phyloP scores from a whole-genome alignment of 2,113 vertebrate species.

The Cephalopholis sonnerati region DNA sequence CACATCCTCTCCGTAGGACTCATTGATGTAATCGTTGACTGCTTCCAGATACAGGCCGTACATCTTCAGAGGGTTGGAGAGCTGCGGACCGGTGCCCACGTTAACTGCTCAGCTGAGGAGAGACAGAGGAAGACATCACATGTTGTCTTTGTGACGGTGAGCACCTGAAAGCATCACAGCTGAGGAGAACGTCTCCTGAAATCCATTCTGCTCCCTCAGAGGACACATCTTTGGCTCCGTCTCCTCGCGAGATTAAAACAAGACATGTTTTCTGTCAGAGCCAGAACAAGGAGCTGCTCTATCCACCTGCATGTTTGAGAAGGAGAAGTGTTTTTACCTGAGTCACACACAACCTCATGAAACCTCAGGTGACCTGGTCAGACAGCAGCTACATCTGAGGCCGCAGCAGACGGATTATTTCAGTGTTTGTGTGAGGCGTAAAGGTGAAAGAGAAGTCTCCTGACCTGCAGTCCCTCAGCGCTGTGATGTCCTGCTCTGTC shows the following conservation, averaged over 20 bases:
- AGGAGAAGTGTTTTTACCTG: constrained; percentile 24
- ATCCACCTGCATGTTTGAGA: neutral
- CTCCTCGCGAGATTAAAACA: neutral
- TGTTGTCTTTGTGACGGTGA: neutral
- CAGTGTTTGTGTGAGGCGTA: neutral
- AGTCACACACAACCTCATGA: constrained; percentile 37
- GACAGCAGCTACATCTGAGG: constrained; percentile 40
- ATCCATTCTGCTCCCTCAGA: neutral
- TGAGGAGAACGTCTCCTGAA: neutral
- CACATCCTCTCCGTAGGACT: constrained; percentile 85
- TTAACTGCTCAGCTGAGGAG: constrained; percentile 61
- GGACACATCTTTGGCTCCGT: neutral
- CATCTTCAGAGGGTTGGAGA: constrained; percentile 80
- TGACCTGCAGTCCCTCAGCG: constrained; percentile 73
- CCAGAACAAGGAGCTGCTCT: neutral
- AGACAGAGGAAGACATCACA: neutral
- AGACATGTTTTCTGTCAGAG: neutral
- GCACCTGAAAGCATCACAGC: constrained; percentile 5
- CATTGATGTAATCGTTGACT: constrained; percentile 85
- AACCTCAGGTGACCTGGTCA: constrained; percentile 44
- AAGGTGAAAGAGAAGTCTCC: constrained; percentile 33
- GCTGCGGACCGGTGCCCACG: constrained; percentile 62
- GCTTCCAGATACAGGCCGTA: constrained; percentile 86
- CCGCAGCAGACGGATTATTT: neutral
- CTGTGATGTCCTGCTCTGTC: constrained; percentile 59